Evolutionary conservation across 2,797 vertebrate species (phyloP).

Genomic region (Tapera naevia): DNA sequence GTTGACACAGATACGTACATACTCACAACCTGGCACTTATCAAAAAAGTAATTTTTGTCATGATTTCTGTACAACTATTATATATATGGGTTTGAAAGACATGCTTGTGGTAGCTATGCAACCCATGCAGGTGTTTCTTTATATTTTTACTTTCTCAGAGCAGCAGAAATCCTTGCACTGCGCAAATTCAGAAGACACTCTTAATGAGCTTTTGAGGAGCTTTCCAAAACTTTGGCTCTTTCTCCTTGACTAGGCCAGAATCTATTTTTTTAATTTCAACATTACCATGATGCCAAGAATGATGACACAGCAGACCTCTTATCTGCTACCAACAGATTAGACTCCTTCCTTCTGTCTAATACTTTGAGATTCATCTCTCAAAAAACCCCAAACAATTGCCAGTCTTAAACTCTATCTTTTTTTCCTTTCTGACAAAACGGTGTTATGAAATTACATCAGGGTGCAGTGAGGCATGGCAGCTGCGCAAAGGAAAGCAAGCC

Average conservation of each 20-base stretch:
- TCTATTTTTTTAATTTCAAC: not conserved
- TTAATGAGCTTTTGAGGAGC: not conserved
- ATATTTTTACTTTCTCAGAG: not conserved
- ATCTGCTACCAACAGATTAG: not conserved
- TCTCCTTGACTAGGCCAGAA: not conserved
- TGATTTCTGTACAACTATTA: not conserved
- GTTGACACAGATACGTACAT: not conserved
- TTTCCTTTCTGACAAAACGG: not conserved
- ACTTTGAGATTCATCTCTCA: not conserved
- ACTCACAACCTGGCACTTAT: not conserved
- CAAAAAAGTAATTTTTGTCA: not conserved
- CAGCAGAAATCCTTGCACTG: not conserved
- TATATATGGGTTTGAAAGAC: not conserved
- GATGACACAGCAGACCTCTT: not conserved
- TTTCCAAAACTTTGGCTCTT: not conserved
- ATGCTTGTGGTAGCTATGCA: not conserved
- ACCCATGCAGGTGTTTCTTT: not conserved
- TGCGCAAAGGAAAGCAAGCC: not conserved
- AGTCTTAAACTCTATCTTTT: not conserved
- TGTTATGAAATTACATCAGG: not conserved
- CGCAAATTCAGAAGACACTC: not conserved
- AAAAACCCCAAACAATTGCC: not conserved
- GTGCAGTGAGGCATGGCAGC: accelerated
- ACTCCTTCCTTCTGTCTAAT: not conserved
- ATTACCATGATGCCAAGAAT: not conserved